Percentiles rank a stretch among this genome's conserved stretches.
These are phyloP conservation scores for Ursus arctos DNA, from an alignment of 2,113 vertebrate species.

Conservation along the genomic window DNA sequence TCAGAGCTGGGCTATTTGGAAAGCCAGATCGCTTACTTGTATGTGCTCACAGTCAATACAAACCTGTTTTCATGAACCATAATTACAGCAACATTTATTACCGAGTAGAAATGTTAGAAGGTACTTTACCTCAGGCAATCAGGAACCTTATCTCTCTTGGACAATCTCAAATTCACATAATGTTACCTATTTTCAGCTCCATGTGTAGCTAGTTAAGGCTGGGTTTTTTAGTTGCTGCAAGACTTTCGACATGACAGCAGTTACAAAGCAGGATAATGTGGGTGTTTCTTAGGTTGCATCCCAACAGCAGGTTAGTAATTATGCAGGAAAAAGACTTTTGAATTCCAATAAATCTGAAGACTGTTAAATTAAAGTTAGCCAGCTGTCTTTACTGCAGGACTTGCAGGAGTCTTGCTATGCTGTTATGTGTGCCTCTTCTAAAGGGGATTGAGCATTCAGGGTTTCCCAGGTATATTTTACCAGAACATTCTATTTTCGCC, in stretches of 20 bases:
- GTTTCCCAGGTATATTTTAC: background rate
- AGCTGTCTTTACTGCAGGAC: background rate
- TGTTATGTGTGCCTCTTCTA: background rate
- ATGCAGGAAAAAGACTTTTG: background rate
- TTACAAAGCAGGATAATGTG: background rate
- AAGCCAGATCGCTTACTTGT: background rate
- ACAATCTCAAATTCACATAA: background rate
- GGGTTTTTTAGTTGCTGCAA: background rate
- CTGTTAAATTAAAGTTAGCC: background rate
- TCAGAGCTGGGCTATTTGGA: background rate
- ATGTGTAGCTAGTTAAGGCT: background rate
- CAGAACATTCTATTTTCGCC: background rate
- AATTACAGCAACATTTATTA: background rate
- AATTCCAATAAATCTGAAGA: slow-evolving; percentile 12
- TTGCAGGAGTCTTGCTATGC: background rate
- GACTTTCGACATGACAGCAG: background rate
- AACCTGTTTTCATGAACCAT: background rate
- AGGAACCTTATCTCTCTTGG: background rate
- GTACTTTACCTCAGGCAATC: background rate
- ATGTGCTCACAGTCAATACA: background rate
- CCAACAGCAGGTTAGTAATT: background rate
- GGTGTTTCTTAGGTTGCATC: background rate
- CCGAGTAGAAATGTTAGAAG: background rate
- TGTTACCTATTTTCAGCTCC: slow-evolving; percentile 17
- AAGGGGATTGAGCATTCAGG: background rate